Evolutionary conservation across 2,797 vertebrate species (phyloP), one percentile per base, ranked within the genome.

Genomic region (Aldrovandia affinis): DNA sequence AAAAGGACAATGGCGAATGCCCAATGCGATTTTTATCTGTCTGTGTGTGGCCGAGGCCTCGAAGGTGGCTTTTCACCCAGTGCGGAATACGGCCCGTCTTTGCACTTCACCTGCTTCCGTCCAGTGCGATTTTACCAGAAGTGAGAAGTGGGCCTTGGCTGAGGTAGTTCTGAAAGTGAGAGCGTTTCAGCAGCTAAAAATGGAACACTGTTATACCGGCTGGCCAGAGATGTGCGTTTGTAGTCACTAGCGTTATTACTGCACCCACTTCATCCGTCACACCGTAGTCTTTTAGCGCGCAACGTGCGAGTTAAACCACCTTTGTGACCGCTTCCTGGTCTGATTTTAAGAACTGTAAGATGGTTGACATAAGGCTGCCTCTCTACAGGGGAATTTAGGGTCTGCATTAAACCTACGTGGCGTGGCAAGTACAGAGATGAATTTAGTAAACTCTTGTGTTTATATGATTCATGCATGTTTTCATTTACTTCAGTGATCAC

Each of bases 111-210:
- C 68, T 73, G 33, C 22, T 39, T 36, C 36, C 20, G 33, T 52
- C 4, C 50, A 52, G 15, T 1, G 15, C 39, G 3, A 36, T 20
- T 73, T 15, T 52, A 70, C 36, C 30, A 73, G 68, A 73, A 73
- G 68, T 73, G 68, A 73, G 20, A 73, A 73, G 3, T 5, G 68
- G 68, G 39, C 36, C 33, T 73, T 36, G 6, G 18, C 88, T n/a
- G 0, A 87, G 55, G 87, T 89, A 86, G 82, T 88, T 92, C 81
- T 85, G 92, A 93, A 93, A 93, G 89, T 90, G 89, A 91, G 78
- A 78, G 30, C n/a, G 90, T 91, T 18, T 86, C 55, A 88, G 87
- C 86, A 44, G 86, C 88, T 91, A 90, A 89, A 91, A 90, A 92
- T 86, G 87, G 85, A 33, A 70, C 33, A 79, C 82, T 73, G 83